Base-by-base conservation (phyloP, 2,113 vertebrate species). In the Clarias batrachus region DNA sequence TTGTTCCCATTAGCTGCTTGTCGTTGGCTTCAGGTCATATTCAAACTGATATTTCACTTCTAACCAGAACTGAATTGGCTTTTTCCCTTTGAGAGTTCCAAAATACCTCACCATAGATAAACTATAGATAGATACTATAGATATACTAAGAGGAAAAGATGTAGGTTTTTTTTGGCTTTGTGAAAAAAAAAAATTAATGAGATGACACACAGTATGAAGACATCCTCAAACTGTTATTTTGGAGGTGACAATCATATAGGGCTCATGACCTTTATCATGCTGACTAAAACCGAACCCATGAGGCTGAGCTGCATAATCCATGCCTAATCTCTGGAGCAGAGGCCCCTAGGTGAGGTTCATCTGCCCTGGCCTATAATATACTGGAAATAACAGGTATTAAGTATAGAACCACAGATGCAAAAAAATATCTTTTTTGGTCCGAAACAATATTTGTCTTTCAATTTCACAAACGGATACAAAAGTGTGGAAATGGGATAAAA, bases 261-360 rank as follows among this genome's bases (percentile, higher is more conserved):
- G 68, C 81, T 82, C 56, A 37, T 86, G 86, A 88, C 89, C 89
- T 89, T 90, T 87, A 81, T 63, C 52, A 3, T 60, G 88, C 85
- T 88, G 88, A 83, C 85, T 84, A 85, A 85, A 66, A 27, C 78
- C 56, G 70, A 78, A 88, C 78, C 79, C 87, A 85, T 66, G 83
- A 88, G 85, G 74, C 85, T 33, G 65, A 87, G 84, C 83, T n/a
- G 71, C 80, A 87, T 90, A 88, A 90, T 87, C 87, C 87, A 82
- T 80, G 27, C 81, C 85, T 87, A 68, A 85, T 84, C 85, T 85
- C 86, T 85, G 33, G 33, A 87, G 79, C 68, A 89, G 65, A 81
- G 77, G 85, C 85, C 79, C 91, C 88, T 87, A 78, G 87, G 85
- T 87, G 70, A 78, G 87, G 86, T 86, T 90, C 88, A 90, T 90